Percentiles rank a stretch among this genome's conserved stretches.
Evolutionary conservation across 1,140 invertebrate species (phyloP).

Genomic region (Pristionchus pacificus): DNA sequence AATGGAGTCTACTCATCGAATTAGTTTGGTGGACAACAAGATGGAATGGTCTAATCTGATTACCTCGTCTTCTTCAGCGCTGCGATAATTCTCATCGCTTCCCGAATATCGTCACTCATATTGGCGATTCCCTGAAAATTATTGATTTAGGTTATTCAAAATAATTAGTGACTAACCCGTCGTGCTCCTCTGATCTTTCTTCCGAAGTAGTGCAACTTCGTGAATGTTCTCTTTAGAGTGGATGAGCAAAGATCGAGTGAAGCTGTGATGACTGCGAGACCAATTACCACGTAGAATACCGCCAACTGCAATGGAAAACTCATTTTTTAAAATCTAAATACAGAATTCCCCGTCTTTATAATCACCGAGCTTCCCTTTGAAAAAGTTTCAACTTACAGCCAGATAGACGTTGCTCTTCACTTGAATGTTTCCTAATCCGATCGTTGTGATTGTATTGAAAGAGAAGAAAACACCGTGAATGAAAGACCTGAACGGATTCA

Average conservation of each 20-base stretch:
- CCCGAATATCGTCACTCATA: constrained; percentile 55
- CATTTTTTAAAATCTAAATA: not conserved
- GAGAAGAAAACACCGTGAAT: constrained; percentile 56
- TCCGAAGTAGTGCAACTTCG: constrained; percentile 56
- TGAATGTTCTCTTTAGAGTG: constrained; percentile 54
- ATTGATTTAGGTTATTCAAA: not conserved
- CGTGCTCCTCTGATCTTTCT: constrained; percentile 54
- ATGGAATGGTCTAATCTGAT: not conserved
- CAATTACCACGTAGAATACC: constrained; percentile 56
- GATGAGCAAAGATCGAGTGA: constrained; percentile 51
- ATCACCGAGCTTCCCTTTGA: no score
- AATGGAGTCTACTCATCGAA: not conserved
- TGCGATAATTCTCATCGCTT: constrained; percentile 57
- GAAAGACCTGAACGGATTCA: constrained; percentile 47
- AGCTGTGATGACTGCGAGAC: constrained; percentile 55
- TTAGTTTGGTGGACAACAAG: not conserved
- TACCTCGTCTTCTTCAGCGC: constrained; percentile 56
- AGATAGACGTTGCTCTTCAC: constrained; percentile 50
- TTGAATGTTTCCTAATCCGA: constrained; percentile 54
- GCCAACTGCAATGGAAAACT: constrained; percentile 39
- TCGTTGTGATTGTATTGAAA: constrained; percentile 57
- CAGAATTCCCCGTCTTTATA: no score
- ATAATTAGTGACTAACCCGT: constrained; percentile 4
- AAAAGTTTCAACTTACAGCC: constrained; percentile 43
- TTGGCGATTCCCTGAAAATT: constrained; percentile 42